These are phyloP conservation scores for Dicycla oo DNA, from an alignment of 2,888 invertebrate genomes.

Conservation along the genomic window DNA sequence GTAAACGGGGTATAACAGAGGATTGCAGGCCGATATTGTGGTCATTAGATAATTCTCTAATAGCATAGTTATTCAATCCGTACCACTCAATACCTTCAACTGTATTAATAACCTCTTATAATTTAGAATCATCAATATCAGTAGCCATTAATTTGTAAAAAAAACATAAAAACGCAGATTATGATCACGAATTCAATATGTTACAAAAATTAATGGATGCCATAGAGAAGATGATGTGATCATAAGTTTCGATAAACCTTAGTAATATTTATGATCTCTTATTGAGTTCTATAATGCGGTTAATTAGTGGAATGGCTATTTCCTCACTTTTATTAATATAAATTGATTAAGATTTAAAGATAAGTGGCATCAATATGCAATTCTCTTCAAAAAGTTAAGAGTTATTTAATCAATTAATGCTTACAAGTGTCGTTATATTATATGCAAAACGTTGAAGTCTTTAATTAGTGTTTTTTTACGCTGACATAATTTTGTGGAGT, in stretches of 20 bases:
- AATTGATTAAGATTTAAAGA: conserved; percentile 36
- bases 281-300: conserved; percentile 28
- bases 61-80: neutral
- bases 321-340: conserved; percentile 34
- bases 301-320: conserved; percentile 32
- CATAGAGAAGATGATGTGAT: conserved; percentile 31
- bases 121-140: conserved; percentile 31
- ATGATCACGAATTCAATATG: conserved; percentile 42
- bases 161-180: conserved; percentile 53
- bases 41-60: neutral
- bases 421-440: neutral
- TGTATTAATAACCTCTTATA: conserved; percentile 17
- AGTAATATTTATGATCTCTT: conserved; percentile 46
- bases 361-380: conserved; percentile 4
- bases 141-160: conserved; percentile 46
- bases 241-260: conserved; percentile 31
- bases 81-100: neutral
- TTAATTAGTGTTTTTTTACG: no score
- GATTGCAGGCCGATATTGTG: neutral
- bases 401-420: neutral
- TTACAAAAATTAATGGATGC: conserved; percentile 42
- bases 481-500: no score
- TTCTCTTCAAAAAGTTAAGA: neutral
- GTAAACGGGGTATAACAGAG: neutral
- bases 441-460: neutral